These are phyloP conservation scores for Peromyscus nudipes DNA, from an alignment of 2,797 vertebrate genomes.

Conservation along the genomic window DNA sequence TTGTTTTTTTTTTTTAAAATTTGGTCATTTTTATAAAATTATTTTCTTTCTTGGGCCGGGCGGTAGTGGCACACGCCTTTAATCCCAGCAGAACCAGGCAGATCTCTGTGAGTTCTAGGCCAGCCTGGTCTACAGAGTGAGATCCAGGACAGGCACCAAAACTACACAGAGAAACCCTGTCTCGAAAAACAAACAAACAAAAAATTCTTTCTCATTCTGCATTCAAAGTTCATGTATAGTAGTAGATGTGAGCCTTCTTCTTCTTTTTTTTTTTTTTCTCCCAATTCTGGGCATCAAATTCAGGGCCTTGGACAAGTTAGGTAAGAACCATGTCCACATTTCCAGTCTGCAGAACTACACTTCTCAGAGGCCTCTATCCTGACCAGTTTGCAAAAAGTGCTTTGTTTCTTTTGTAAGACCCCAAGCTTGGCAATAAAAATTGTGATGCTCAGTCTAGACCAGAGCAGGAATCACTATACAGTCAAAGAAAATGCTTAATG, in stretches of 20 bases:
- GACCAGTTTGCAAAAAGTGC: background rate
- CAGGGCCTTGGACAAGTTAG: background rate
- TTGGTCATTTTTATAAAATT: background rate
- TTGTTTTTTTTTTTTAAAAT: background rate
- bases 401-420: slow-evolving; percentile 62
- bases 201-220: background rate
- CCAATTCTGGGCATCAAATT: background rate
- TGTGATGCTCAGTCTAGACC: background rate
- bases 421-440: slow-evolving; percentile 34
- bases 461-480: background rate
- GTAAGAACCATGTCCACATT: background rate
- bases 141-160: too few species aligned
- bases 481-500: background rate
- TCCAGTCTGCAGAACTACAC: background rate
- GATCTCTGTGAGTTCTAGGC: too few species aligned
- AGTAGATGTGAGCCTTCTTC: too few species aligned
- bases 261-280: accelerated
- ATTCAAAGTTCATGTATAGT: background rate
- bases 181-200: too few species aligned
- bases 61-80: too few species aligned
- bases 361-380: slow-evolving; percentile 10
- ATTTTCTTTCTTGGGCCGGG: background rate
- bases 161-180: too few species aligned
- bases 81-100: too few species aligned
- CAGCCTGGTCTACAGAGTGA: too few species aligned